Evolutionary conservation across 92 coral and sea anemone species (phyloP).

Genomic region (Epizoanthus scotinus): DNA sequence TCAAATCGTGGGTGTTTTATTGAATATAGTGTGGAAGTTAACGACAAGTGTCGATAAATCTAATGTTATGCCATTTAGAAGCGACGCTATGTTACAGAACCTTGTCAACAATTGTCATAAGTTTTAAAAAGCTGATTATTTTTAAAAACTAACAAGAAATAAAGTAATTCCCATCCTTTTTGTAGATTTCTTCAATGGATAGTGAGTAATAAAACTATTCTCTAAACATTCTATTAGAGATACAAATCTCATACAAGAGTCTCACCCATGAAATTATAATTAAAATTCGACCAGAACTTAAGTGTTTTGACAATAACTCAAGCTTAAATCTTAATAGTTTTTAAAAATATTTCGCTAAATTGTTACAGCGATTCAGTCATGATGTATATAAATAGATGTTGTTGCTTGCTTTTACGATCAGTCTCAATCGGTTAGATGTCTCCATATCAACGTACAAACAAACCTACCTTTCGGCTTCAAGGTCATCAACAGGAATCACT

Average conservation of each 20-base stretch:
- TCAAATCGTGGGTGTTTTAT: too few relatives aligned
- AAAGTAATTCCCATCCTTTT: background rate
- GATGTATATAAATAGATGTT: background rate
- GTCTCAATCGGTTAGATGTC: background rate
- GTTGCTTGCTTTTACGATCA: background rate
- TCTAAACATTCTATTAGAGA: background rate
- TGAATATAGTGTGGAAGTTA: too few relatives aligned
- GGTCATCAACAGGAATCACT: too few relatives aligned
- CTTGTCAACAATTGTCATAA: too few relatives aligned
- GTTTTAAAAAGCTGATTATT: too few relatives aligned
- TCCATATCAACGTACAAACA: background rate
- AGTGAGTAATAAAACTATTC: background rate
- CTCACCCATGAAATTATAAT: background rate
- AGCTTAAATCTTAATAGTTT: conserved; percentile 7
- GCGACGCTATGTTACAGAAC: too few relatives aligned
- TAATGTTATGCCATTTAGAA: too few relatives aligned
- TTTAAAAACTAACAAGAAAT: too few relatives aligned
- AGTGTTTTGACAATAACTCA: conserved; percentile 5
- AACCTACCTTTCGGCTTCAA: background rate
- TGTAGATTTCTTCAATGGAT: background rate
- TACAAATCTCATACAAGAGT: background rate
- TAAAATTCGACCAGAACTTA: conserved; percentile 10
- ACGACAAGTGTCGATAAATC: too few relatives aligned
- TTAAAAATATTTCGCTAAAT: background rate
- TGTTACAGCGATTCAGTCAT: conserved; percentile 6